These are phyloP conservation scores for Caenorhabditis inopinata DNA, from an alignment of 1,140 invertebrate genomes.

Conservation along the genomic window DNA sequence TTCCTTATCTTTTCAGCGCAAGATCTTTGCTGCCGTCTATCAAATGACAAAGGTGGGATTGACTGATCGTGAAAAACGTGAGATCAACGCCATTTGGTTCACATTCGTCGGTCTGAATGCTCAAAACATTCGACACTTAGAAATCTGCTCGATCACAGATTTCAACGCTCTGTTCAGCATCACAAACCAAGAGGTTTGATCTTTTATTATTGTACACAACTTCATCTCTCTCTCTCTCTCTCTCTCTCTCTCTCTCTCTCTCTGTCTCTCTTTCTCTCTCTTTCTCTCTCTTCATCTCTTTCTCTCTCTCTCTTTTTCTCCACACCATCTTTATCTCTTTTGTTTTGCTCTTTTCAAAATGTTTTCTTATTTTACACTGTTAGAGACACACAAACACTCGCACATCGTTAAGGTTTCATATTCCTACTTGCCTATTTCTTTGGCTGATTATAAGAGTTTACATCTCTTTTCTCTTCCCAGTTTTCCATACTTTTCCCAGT, in stretches of 20 bases:
- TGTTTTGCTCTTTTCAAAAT: too few species aligned
- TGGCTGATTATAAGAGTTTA: not conserved
- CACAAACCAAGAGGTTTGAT: slow-evolving; percentile 30
- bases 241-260: not conserved
- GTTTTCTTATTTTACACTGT: slow-evolving; percentile 11
- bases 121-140: slow-evolving; percentile 35
- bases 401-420: not conserved
- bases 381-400: not conserved
- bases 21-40: slow-evolving; percentile 4
- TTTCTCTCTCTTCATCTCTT: not conserved
- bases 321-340: too few species aligned
- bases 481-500: not conserved
- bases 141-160: slow-evolving; percentile 21
- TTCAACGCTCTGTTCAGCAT: slow-evolving; percentile 11
- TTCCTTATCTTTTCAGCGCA: slow-evolving; percentile 21
- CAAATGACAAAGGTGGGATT: slow-evolving; percentile 16
- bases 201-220: too few species aligned
- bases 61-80: slow-evolving; percentile 22
- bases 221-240: not conserved
- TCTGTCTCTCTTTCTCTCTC: not conserved
- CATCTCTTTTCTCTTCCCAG: not conserved
- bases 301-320: not conserved
- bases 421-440: not conserved
- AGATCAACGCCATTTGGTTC: slow-evolving; percentile 32
- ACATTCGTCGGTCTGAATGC: slow-evolving; percentile 29